These are phyloP conservation scores for Anhinga rufa DNA, from an alignment of 2,113 vertebrate genomes.

Conservation along the genomic window DNA sequence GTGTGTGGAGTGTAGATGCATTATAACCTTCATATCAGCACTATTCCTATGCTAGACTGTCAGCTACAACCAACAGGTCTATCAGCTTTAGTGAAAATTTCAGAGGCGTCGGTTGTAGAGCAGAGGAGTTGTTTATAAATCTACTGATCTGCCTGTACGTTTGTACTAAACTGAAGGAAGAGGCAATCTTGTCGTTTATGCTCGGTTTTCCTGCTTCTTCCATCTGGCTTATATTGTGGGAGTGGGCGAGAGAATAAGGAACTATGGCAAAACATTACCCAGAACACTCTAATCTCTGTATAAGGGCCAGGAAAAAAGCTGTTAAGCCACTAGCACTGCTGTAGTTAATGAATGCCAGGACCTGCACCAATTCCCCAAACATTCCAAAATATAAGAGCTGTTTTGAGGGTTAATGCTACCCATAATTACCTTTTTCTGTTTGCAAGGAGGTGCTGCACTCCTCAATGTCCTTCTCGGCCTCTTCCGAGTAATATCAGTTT, in stretches of 20 bases:
- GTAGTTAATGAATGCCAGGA: not conserved
- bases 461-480: not conserved
- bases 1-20: not conserved
- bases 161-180: not conserved
- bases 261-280: not conserved
- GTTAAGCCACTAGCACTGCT: not conserved
- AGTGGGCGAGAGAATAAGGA: not conserved
- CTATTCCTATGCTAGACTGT: not conserved
- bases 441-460: not conserved
- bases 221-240: not conserved
- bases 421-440: not conserved
- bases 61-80: not conserved
- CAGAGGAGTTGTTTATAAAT: not conserved
- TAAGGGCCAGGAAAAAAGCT: not conserved
- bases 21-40: not conserved
- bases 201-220: not conserved
- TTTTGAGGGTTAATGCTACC: not conserved
- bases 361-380: not conserved
- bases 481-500: not conserved
- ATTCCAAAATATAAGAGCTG: not conserved
- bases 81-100: not conserved
- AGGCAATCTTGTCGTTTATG: not conserved
- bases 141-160: not conserved
- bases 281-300: not conserved
- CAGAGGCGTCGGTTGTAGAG: not conserved